Evolutionary conservation across 2,888 invertebrate genomes (phyloP).

Genomic region (Andrena hattorfiana): DNA sequence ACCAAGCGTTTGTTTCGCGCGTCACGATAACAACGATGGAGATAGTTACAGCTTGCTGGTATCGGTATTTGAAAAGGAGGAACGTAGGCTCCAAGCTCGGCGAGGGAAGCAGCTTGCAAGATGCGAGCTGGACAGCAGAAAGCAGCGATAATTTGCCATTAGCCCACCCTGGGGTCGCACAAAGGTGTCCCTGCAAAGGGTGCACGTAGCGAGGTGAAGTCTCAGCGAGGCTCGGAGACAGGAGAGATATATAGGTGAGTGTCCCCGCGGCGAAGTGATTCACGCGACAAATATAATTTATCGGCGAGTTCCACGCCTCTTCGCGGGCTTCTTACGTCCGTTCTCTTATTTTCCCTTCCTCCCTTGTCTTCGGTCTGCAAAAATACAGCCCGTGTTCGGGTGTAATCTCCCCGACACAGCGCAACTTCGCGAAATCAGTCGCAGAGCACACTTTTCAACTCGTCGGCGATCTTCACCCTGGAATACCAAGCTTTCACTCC

Average conservation of each 20-base stretch:
- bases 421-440: no score
- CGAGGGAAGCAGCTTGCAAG: no score
- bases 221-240: constrained; percentile 7
- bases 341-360: constrained; percentile 1
- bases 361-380: constrained; percentile 11
- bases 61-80: no score
- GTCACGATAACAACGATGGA: no score
- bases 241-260: constrained; percentile 45
- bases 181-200: constrained; percentile 23
- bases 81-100: no score
- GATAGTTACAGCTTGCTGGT: no score
- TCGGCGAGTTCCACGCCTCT: constrained; percentile 52
- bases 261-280: constrained; percentile 51
- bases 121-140: background rate
- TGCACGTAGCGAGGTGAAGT: background rate
- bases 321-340: constrained; percentile 29
- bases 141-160: constrained; percentile 25
- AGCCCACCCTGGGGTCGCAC: background rate
- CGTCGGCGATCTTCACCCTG: no score
- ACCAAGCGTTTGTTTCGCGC: no score
- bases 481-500: no score
- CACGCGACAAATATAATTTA: constrained; percentile 61
- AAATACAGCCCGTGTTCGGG: background rate
- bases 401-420: background rate
- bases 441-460: no score